phyloP scores from a whole-genome alignment of 2,888 invertebrate genomes.

The Andrena haemorrhoa region DNA sequence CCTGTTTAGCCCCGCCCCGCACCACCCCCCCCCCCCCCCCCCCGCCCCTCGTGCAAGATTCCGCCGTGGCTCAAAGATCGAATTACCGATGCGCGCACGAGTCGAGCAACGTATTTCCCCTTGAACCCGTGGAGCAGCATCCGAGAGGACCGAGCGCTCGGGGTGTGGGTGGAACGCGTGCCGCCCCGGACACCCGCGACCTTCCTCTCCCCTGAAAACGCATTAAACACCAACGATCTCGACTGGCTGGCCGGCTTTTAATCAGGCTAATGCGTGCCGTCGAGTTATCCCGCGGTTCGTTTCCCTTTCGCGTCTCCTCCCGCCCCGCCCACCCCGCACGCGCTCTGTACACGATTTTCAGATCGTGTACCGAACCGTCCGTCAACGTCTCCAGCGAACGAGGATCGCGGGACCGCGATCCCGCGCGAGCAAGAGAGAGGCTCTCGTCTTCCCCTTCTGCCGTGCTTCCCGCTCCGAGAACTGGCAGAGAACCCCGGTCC shows the following conservation, averaged over 20 bases:
- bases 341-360: slow-evolving; percentile 5
- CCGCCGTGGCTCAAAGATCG: neutral
- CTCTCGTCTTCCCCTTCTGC: neutral
- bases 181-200: neutral
- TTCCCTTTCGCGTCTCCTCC: slow-evolving; percentile 38
- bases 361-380: slow-evolving; percentile 34
- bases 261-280: slow-evolving; percentile 59
- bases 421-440: neutral
- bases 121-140: no score
- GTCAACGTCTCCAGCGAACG: slow-evolving; percentile 16
- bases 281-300: slow-evolving; percentile 53
- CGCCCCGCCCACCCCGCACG: slow-evolving; percentile 11
- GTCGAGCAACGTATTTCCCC: neutral
- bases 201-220: slow-evolving; percentile 1
- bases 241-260: slow-evolving; percentile 42
- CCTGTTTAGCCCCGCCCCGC: no score
- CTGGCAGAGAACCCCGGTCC: neutral
- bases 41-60: no score
- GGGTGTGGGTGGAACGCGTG: neutral
- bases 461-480: no score
- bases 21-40: no score
- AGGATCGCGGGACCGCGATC: neutral
- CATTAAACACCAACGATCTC: slow-evolving; percentile 48
- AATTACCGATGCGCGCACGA: neutral
- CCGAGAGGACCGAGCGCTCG: neutral